These are phyloP conservation scores for Mohoua ochrocephala DNA, from an alignment of 2,113 vertebrate genomes.

Conservation along the genomic window DNA sequence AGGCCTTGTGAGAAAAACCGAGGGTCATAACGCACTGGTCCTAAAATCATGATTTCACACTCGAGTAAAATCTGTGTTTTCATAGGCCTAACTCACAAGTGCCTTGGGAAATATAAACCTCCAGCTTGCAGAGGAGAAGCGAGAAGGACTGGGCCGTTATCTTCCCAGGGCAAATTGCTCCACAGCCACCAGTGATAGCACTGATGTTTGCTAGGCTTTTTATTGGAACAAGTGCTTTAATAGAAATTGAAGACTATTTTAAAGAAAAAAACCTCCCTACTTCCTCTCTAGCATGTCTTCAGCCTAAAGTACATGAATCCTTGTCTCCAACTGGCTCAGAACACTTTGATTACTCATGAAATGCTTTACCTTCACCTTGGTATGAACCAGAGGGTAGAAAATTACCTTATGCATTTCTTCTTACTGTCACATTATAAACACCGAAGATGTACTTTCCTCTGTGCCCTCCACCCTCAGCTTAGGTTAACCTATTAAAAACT, in stretches of 20 bases:
- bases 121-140: neutral
- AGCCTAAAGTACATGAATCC: neutral
- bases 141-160: neutral
- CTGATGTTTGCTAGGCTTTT: neutral
- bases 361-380: neutral
- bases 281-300: neutral
- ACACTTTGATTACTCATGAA: neutral
- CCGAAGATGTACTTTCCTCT: neutral
- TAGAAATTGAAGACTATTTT: neutral
- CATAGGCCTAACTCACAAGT: neutral
- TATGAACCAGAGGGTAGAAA: neutral
- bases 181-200: neutral
- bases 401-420: neutral
- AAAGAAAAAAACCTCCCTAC: neutral
- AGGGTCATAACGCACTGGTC: neutral
- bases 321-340: neutral
- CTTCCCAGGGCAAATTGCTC: neutral
- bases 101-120: neutral
- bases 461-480: neutral
- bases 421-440: neutral
- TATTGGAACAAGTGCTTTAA: neutral
- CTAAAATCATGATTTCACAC: neutral
- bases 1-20: neutral
- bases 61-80: neutral
- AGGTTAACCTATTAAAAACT: neutral